Conservation (phyloP, 2,797 vertebrate species). For the Euthynnus affinis region DNA sequence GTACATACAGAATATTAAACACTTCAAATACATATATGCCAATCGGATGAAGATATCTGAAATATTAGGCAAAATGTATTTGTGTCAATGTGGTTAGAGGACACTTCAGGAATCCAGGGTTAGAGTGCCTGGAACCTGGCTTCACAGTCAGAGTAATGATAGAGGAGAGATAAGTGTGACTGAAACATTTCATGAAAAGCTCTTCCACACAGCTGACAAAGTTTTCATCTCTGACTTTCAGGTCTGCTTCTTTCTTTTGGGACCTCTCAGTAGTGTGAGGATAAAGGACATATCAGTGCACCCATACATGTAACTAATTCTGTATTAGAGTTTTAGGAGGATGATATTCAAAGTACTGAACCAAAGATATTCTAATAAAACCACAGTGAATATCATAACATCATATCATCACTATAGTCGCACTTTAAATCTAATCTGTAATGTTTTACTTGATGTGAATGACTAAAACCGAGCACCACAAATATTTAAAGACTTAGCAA, state of each 20-base stretch:
- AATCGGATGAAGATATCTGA: not conserved
- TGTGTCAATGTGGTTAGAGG: constrained; percentile 12
- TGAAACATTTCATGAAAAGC: not conserved
- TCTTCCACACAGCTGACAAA: constrained; percentile 9
- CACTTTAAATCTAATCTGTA: not conserved
- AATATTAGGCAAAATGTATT: not conserved
- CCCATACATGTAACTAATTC: not conserved
- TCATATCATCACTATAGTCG: not conserved
- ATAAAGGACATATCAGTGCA: not conserved
- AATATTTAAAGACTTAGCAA: not conserved
- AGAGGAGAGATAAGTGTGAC: not conserved
- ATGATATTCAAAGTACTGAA: not conserved
- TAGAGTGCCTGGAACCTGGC: constrained; percentile 3
- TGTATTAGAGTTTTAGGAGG: not conserved
- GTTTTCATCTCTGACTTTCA: not conserved
- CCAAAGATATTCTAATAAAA: not conserved
- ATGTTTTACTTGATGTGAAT: not conserved
- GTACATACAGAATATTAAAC: not conserved
- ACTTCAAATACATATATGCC: not conserved
- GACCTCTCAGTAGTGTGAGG: constrained; percentile 3
- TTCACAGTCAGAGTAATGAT: constrained; percentile 44
- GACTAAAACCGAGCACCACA: not conserved
- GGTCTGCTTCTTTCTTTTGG: not conserved
- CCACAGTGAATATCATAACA: not conserved
- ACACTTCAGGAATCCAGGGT: not conserved